A percentile compares a stretch with the other conserved stretches of the same genome.
Evolutionary conservation across 2,888 invertebrate species (phyloP).

Genomic region (Dicyrtoma fusca): DNA sequence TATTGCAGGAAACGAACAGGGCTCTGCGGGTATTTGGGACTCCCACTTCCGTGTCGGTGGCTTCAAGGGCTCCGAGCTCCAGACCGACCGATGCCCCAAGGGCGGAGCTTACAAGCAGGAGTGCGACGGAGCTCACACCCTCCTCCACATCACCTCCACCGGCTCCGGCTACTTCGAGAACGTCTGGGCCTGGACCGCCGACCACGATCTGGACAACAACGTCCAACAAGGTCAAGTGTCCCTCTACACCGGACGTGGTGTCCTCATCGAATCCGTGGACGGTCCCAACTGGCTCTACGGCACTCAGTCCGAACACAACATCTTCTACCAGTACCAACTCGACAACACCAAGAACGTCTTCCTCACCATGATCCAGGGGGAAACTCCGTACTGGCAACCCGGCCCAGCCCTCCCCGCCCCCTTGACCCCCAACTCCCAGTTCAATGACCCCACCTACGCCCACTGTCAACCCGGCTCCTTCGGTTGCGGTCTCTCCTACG

Average conservation of each 20-base stretch:
- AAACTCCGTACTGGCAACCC: constrained; percentile 52
- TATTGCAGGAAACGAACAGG: too few species aligned
- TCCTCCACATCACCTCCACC: constrained; percentile 44
- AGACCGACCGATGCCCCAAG: constrained; percentile 39
- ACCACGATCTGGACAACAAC: constrained; percentile 49
- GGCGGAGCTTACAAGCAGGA: constrained; percentile 33
- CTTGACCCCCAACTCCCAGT: constrained; percentile 39
- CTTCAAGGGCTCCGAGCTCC: constrained; percentile 43
- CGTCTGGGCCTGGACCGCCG: constrained; percentile 53
- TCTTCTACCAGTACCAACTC: constrained; percentile 51
- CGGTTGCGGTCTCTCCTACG: constrained; percentile 43
- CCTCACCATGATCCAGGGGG: constrained; percentile 53
- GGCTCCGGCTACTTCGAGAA: constrained; percentile 46
- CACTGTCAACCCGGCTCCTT: constrained; percentile 39
- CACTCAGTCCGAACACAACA: constrained; percentile 52
- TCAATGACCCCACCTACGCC: constrained; percentile 45
- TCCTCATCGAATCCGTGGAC: constrained; percentile 44
- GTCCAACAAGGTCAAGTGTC: constrained; percentile 48
- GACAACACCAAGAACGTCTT: constrained; percentile 46
- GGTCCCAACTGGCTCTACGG: constrained; percentile 54
- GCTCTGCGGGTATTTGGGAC: constrained; percentile 48
- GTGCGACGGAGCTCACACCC: constrained; percentile 46
- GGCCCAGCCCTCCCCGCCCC: constrained; percentile 48
- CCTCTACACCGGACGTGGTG: constrained; percentile 49
- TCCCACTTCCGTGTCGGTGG: constrained; percentile 52